These are phyloP conservation scores for Erpobdella octoculata DNA, from an alignment of 2,888 invertebrate genomes.

Conservation along the genomic window DNA sequence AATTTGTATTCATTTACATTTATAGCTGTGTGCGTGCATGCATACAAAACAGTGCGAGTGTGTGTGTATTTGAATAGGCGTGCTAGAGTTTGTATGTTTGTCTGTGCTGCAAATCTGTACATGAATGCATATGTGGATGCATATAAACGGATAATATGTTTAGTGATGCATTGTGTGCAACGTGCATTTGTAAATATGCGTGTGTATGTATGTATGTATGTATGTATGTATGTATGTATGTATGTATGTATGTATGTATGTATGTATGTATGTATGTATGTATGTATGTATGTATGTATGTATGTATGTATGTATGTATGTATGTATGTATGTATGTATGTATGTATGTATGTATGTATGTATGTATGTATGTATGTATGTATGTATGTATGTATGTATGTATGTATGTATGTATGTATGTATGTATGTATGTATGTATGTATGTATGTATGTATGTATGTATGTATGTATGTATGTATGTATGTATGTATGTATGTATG, in stretches of 20 bases:
- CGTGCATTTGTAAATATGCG: not conserved
- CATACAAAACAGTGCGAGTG: too few species aligned
- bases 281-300: constrained; percentile 13
- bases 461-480: constrained; percentile 1
- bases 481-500: constrained; percentile 1
- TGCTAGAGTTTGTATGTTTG: too few species aligned
- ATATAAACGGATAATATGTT: too few species aligned
- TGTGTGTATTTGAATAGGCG: too few species aligned
- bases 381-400: constrained; percentile 1
- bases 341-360: constrained; percentile 1
- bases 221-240: constrained; percentile 28
- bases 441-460: constrained; percentile 1
- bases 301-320: constrained; percentile 22
- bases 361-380: constrained; percentile 1
- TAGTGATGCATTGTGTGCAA: too few species aligned
- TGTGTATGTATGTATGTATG: constrained; percentile 16
- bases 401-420: constrained; percentile 1
- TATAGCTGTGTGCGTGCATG: too few species aligned
- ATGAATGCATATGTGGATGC: not conserved
- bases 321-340: constrained; percentile 25
- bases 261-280: constrained; percentile 32
- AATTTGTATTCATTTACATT: too few species aligned
- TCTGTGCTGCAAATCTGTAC: too few species aligned
- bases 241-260: constrained; percentile 32
- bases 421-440: constrained; percentile 1